Evolutionary conservation across 2,113 vertebrate species (phyloP).

Genomic region (Parus major): DNA sequence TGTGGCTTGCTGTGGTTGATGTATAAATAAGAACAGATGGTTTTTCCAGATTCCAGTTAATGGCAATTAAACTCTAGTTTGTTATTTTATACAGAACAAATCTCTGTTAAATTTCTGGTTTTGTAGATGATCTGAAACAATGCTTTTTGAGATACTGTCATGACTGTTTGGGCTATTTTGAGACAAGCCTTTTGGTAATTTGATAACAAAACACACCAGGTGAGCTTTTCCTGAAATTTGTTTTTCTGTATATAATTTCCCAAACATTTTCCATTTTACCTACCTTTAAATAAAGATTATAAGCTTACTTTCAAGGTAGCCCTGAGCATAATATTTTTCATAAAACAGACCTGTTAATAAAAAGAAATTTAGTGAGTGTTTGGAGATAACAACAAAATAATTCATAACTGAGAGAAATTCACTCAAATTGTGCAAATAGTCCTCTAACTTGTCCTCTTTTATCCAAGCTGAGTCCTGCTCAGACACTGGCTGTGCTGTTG

Average conservation of each 20-base stretch:
- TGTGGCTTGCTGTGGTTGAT: neutral
- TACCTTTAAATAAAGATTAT: neutral
- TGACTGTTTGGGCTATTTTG: neutral
- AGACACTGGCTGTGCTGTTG: neutral
- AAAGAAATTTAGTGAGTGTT: neutral
- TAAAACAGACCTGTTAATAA: neutral
- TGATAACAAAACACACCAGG: neutral
- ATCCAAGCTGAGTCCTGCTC: neutral
- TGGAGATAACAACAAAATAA: neutral
- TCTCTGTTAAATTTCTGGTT: neutral
- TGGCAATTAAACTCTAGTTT: conserved; percentile 30
- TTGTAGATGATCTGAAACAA: neutral
- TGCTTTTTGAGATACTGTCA: neutral
- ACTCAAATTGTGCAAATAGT: neutral
- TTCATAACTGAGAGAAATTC: neutral
- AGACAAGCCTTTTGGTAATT: neutral
- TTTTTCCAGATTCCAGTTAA: conserved; percentile 21
- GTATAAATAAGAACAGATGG: conserved; percentile 36
- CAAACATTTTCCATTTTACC: neutral
- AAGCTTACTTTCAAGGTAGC: neutral
- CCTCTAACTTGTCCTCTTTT: neutral
- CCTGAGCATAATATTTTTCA: neutral
- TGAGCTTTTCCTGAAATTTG: neutral
- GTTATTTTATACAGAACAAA: conserved; percentile 34
- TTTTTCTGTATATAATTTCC: neutral